A percentile compares a stretch with the other conserved stretches of the same genome.
Evolutionary conservation across 2,113 vertebrate species (phyloP).

Genomic region (Stigmatopora nigra): DNA sequence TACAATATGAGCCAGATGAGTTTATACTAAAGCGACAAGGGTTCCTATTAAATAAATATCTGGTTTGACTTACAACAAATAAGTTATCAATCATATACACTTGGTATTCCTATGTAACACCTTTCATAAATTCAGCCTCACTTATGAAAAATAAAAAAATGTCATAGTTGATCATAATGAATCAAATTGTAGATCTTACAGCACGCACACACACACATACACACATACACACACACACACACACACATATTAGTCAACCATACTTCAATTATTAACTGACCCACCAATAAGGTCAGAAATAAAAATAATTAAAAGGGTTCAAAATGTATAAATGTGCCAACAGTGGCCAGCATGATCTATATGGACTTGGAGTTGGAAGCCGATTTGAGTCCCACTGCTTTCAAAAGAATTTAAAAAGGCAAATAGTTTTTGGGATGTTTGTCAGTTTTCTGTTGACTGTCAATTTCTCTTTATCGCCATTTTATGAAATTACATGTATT

Average conservation of each 20-base stretch:
- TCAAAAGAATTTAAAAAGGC: background rate
- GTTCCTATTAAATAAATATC: background rate
- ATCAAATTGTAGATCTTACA: background rate
- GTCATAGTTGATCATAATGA: background rate
- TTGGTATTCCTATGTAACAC: background rate
- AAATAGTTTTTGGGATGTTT: background rate
- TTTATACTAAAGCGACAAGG: background rate
- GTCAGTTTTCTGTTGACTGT: background rate
- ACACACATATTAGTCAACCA: too few species aligned
- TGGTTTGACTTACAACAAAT: background rate
- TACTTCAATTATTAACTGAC: background rate
- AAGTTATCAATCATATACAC: background rate
- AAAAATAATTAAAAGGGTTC: background rate
- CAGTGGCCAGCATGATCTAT: background rate
- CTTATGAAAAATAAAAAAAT: background rate
- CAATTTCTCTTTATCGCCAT: background rate
- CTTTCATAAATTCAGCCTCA: background rate
- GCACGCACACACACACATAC: too few species aligned
- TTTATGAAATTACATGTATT: background rate
- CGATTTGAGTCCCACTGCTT: background rate
- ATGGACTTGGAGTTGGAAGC: background rate
- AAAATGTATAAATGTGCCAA: background rate
- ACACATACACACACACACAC: too few species aligned
- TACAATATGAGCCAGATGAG: background rate
- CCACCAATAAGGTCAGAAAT: background rate